phyloP scores from a whole-genome alignment of 2,797 vertebrate genomes.

The Mycteria americana region DNA sequence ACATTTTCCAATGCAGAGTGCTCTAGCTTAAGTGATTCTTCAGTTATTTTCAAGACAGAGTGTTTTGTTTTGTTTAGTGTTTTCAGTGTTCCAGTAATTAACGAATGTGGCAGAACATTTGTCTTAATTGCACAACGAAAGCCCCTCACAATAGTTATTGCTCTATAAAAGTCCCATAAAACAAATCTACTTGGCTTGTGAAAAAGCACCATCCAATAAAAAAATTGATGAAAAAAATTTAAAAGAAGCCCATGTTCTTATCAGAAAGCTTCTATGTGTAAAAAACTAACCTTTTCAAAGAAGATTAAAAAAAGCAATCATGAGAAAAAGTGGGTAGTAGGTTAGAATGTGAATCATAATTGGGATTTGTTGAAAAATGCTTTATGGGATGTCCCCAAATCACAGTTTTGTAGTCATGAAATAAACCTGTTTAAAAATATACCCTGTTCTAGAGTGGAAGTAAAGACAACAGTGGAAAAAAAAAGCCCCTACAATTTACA shows the following conservation, averaged over 20 bases:
- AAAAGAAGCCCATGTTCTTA: background rate
- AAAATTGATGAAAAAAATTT: background rate
- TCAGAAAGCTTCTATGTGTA: background rate
- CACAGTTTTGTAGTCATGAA: background rate
- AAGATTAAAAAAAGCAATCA: background rate
- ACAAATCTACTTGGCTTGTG: background rate
- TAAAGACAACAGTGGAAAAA: background rate
- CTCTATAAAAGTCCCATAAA: background rate
- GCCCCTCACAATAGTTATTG: background rate
- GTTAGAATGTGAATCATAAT: background rate
- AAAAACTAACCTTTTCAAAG: background rate
- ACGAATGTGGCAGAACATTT: conserved; percentile 54
- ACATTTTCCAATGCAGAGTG: background rate
- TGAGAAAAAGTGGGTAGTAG: background rate
- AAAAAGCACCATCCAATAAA: background rate
- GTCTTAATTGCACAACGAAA: conserved; percentile 40
- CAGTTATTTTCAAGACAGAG: conserved; percentile 16
- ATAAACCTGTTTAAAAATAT: background rate
- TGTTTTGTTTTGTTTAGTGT: conserved; percentile 15
- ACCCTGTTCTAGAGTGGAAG: background rate
- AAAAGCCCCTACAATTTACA: background rate
- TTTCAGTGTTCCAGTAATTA: conserved; percentile 64
- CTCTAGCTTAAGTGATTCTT: conserved; percentile 51
- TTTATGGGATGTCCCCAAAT: background rate
- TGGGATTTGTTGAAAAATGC: background rate